These are phyloP conservation scores for Apis dorsata DNA, from an alignment of 1,140 invertebrate species.

Conservation along the genomic window DNA sequence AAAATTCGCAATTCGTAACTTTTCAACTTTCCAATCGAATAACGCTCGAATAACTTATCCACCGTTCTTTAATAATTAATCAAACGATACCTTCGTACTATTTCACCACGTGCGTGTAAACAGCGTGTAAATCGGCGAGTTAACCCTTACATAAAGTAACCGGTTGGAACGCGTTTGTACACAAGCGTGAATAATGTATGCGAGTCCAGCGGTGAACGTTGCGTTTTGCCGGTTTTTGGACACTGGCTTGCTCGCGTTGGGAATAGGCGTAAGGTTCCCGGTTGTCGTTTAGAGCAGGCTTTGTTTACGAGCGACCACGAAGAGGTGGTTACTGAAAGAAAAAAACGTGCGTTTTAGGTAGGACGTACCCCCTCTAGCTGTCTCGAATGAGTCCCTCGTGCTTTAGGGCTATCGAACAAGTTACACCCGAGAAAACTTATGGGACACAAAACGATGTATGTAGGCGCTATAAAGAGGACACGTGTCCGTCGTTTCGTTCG, in stretches of 20 bases:
- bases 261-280: conserved; percentile 39
- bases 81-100: neutral
- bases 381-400: conserved; percentile 53
- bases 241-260: conserved; percentile 26
- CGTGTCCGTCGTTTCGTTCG: neutral
- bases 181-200: conserved; percentile 44
- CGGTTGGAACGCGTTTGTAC: neutral
- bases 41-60: neutral
- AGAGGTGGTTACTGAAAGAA: conserved; percentile 7
- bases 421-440: conserved; percentile 15
- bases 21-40: too few species aligned
- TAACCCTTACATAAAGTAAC: conserved; percentile 39
- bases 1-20: too few species aligned
- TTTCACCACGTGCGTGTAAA: conserved; percentile 30
- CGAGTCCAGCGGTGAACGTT: conserved; percentile 6
- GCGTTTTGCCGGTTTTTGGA: conserved; percentile 30
- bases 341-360: conserved; percentile 27
- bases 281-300: conserved; percentile 41
- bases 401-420: conserved; percentile 61
- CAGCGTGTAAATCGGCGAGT: conserved; percentile 8
- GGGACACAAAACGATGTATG: neutral
- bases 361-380: conserved; percentile 12
- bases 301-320: conserved; percentile 66
- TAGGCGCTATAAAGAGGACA: neutral
- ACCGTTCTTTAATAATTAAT: neutral